A percentile compares a stretch with the other conserved stretches of the same genome.
Evolutionary conservation across 2,113 vertebrate genomes (phyloP).

Genomic region (Neomonachus schauinslandi): DNA sequence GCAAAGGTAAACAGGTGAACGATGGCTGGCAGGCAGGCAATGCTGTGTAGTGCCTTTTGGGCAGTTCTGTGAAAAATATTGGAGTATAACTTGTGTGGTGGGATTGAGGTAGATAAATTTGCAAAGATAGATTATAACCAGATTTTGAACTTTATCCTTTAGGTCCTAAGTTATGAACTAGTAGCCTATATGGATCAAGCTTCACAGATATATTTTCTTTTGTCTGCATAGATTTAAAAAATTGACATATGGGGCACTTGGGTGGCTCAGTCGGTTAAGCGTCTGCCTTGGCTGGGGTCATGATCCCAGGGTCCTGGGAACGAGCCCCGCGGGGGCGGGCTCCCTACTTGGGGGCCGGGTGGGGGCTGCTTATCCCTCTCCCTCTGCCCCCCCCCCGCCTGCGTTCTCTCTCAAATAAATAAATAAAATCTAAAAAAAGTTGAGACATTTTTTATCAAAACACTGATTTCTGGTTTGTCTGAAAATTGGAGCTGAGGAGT

Average conservation of each 20-base stretch:
- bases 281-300: background rate
- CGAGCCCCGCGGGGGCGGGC: too few species aligned
- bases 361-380: background rate
- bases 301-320: background rate
- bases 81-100: background rate
- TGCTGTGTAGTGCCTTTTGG: background rate
- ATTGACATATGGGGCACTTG: background rate
- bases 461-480: slow-evolving; percentile 1
- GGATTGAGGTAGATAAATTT: background rate
- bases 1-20: background rate
- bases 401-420: background rate
- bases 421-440: background rate
- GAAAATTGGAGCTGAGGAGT: background rate
- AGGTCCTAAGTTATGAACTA: background rate
- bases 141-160: background rate
- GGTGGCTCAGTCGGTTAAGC: background rate
- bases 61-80: background rate
- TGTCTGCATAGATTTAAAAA: background rate
- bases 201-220: background rate
- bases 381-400: background rate
- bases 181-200: background rate
- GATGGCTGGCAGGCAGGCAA: background rate
- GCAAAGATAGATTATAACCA: background rate
- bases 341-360: background rate
- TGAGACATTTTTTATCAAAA: background rate